Conservation (phyloP, 2,113 vertebrate species). For the Sphaerodactylus townsendi region DNA sequence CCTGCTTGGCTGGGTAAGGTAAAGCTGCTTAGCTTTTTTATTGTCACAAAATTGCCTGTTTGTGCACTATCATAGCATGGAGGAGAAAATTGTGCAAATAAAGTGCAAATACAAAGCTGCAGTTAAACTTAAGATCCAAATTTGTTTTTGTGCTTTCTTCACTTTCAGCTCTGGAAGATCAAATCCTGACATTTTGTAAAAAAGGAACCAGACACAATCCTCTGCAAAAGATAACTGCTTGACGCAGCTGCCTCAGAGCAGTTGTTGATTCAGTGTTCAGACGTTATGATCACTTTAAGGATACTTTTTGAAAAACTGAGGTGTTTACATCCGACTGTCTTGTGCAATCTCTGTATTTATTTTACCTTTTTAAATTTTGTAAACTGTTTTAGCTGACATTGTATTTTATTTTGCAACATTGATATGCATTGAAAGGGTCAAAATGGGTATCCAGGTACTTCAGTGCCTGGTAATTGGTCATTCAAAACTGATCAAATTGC, state of each 20-base stretch:
- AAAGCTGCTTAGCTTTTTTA: too few species aligned
- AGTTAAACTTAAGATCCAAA: constrained; percentile 7
- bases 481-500: constrained; percentile 42
- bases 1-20: too few species aligned
- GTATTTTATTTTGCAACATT: constrained; percentile 76
- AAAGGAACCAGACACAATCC: constrained; percentile 59
- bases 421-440: constrained; percentile 72
- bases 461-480: constrained; percentile 64
- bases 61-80: neutral
- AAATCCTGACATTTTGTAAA: constrained; percentile 86
- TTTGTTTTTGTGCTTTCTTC: constrained; percentile 20
- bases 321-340: constrained; percentile 83
- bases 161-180: constrained; percentile 95
- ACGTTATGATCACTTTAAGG: constrained; percentile 63
- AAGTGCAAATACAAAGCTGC: neutral
- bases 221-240: constrained; percentile 57
- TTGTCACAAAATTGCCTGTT: too few species aligned
- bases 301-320: constrained; percentile 70
- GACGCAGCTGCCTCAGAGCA: constrained; percentile 69
- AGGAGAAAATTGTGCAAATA: neutral
- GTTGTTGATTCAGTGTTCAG: constrained; percentile 67
- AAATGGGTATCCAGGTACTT: constrained; percentile 63
- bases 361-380: constrained; percentile 86
- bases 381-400: constrained; percentile 72
- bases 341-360: constrained; percentile 95